A percentile compares a stretch with the other conserved stretches of the same genome.
Conservation (phyloP, 2,888 invertebrate species). For the Epinotia demarniana region DNA sequence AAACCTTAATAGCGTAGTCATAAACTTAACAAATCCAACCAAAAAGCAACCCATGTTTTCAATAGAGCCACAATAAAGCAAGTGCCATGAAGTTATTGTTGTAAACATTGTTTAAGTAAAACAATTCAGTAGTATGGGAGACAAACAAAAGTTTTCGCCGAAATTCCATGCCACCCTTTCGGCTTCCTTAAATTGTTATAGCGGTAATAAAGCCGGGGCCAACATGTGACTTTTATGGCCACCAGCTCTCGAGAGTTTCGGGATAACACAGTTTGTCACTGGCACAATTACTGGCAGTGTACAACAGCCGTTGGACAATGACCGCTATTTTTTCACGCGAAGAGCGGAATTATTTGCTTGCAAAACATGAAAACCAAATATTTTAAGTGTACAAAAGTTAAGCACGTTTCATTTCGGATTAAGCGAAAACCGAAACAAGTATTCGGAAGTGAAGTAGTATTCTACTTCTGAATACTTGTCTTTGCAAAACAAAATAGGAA, state of each 20-base stretch:
- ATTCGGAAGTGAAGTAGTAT: slow-evolving; percentile 45
- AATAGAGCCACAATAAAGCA: slow-evolving; percentile 72
- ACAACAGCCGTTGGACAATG: slow-evolving; percentile 60
- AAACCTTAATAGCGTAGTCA: slow-evolving; percentile 62
- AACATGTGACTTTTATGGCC: slow-evolving; percentile 82
- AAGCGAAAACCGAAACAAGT: slow-evolving; percentile 60
- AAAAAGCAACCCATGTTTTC: slow-evolving; percentile 68
- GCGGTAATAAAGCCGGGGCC: slow-evolving; percentile 77
- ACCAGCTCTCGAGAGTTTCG: slow-evolving; percentile 76
- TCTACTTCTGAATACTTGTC: slow-evolving; percentile 53
- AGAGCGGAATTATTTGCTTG: slow-evolving; percentile 41
- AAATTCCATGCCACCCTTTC: slow-evolving; percentile 79
- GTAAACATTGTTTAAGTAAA: slow-evolving; percentile 82
- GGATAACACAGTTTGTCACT: slow-evolving; percentile 74
- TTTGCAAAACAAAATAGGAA: slow-evolving; percentile 61
- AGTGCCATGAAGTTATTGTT: slow-evolving; percentile 79
- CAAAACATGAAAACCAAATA: not conserved
- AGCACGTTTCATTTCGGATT: slow-evolving; percentile 26
- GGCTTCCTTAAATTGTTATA: slow-evolving; percentile 83
- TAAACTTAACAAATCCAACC: slow-evolving; percentile 63
- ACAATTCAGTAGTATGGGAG: slow-evolving; percentile 75
- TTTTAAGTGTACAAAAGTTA: slow-evolving; percentile 25
- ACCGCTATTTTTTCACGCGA: slow-evolving; percentile 59
- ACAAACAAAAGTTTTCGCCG: slow-evolving; percentile 79
- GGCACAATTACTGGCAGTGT: slow-evolving; percentile 70